Conservation (phyloP, 2,888 invertebrate genomes). For the Endomychus coccineus region DNA sequence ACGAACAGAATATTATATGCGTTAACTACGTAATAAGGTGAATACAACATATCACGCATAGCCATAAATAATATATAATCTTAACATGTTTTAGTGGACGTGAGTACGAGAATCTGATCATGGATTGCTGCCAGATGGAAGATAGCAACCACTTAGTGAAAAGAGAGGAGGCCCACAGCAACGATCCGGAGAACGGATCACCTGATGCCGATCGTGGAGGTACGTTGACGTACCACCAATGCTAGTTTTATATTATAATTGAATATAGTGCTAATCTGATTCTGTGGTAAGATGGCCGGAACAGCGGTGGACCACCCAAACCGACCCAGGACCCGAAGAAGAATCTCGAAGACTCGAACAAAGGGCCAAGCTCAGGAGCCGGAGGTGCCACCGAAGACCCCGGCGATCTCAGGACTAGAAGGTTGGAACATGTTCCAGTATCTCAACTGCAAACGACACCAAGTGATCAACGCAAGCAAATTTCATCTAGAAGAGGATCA, state of each 20-base stretch:
- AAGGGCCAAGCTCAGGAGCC: slow-evolving; percentile 28
- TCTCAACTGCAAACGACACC: slow-evolving; percentile 45
- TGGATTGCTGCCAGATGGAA: slow-evolving; percentile 91
- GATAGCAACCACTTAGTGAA: slow-evolving; percentile 75
- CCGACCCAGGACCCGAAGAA: slow-evolving; percentile 39
- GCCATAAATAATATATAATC: slow-evolving; percentile 21
- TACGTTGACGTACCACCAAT: slow-evolving; percentile 44
- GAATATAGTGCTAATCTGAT: slow-evolving; percentile 35
- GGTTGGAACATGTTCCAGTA: slow-evolving; percentile 46
- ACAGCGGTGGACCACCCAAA: slow-evolving; percentile 51
- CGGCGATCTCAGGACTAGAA: slow-evolving; percentile 48
- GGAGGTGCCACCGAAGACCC: slow-evolving; percentile 44
- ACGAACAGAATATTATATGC: slow-evolving; percentile 95
- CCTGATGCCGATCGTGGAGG: slow-evolving; percentile 75
- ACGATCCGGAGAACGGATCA: slow-evolving; percentile 82
- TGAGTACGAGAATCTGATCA: slow-evolving; percentile 83
- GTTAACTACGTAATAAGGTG: slow-evolving; percentile 96
- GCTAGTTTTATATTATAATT: slow-evolving; percentile 36
- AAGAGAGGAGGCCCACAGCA: slow-evolving; percentile 65
- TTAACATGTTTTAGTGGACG: slow-evolving; percentile 75
- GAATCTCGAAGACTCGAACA: slow-evolving; percentile 37
- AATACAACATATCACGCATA: slow-evolving; percentile 27
- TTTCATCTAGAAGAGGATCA: slow-evolving; percentile 45
- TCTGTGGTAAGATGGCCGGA: slow-evolving; percentile 49
- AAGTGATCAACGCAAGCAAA: slow-evolving; percentile 35